Evolutionary conservation across 2,113 vertebrate genomes (phyloP).

Genomic region (Phocoena sinus): DNA sequence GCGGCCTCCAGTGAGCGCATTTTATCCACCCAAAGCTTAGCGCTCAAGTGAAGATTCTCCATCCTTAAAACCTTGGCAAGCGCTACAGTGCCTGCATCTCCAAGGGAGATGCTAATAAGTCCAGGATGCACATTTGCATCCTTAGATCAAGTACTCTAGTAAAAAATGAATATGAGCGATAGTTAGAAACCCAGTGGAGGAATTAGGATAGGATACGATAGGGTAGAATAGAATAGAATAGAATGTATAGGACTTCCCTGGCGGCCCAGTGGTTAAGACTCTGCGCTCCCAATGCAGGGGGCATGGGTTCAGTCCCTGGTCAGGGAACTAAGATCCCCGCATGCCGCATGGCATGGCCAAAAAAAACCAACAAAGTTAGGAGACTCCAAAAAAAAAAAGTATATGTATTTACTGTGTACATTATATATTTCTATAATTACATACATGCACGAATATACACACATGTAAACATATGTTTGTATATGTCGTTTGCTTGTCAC

Average conservation of each 20-base stretch:
- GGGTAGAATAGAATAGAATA: background rate
- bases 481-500: background rate
- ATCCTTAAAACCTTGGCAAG: background rate
- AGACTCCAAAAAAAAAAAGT: too few species aligned
- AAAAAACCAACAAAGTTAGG: too few species aligned
- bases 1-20: too few species aligned
- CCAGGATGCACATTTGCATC: background rate
- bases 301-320: too few species aligned
- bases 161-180: background rate
- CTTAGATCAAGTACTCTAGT: background rate
- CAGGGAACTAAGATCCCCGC: too few species aligned
- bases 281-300: too few species aligned
- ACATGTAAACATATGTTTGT: too few species aligned
- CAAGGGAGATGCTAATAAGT: background rate
- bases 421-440: background rate
- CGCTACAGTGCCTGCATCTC: background rate
- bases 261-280: too few species aligned
- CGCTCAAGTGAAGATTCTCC: background rate
- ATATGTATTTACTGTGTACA: background rate
- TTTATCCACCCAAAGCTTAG: background rate
- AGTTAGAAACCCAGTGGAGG: background rate
- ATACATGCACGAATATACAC: background rate
- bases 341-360: too few species aligned
- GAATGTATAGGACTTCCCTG: too few species aligned
- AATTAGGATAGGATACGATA: too few species aligned